phyloP scores from a whole-genome alignment of 2,888 invertebrate species.

The Aphidius colemani region DNA sequence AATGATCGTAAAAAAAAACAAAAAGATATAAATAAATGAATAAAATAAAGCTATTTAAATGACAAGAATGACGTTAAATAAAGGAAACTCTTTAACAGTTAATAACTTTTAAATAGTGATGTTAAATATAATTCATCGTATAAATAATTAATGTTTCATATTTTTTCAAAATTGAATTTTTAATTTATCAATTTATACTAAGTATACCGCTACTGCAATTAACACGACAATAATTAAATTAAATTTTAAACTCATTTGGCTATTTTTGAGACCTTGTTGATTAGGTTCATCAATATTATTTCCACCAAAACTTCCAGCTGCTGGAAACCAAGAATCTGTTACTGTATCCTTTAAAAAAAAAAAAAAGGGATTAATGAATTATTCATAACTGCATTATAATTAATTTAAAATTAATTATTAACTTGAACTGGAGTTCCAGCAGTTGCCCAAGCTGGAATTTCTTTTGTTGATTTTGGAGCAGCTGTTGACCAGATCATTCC shows the following conservation, averaged over 20 bases:
- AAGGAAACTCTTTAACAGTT: neutral
- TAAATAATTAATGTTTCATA: neutral
- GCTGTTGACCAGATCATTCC: slow-evolving; percentile 61
- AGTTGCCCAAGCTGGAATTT: slow-evolving; percentile 52
- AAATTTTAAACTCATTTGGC: slow-evolving; percentile 33
- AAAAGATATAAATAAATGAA: no score
- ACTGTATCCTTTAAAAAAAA: slow-evolving; percentile 41
- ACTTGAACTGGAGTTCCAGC: slow-evolving; percentile 43
- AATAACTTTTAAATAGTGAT: neutral
- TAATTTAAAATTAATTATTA: slow-evolving; percentile 9
- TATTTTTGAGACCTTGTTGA: slow-evolving; percentile 62
- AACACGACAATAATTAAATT: slow-evolving; percentile 28
- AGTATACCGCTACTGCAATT: slow-evolving; percentile 29
- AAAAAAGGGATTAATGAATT: no score
- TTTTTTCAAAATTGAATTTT: slow-evolving; percentile 11
- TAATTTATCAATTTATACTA: slow-evolving; percentile 25
- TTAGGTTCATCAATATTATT: slow-evolving; percentile 67
- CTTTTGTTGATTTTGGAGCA: slow-evolving; percentile 39
- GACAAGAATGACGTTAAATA: no score
- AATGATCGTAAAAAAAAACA: no score
- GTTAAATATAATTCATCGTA: neutral
- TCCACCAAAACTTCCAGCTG: slow-evolving; percentile 62
- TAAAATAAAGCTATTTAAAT: no score
- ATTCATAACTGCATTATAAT: neutral
- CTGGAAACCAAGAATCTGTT: slow-evolving; percentile 62